Base-by-base conservation (phyloP, 2,888 invertebrate genomes). In the Theristus sp. region DNA sequence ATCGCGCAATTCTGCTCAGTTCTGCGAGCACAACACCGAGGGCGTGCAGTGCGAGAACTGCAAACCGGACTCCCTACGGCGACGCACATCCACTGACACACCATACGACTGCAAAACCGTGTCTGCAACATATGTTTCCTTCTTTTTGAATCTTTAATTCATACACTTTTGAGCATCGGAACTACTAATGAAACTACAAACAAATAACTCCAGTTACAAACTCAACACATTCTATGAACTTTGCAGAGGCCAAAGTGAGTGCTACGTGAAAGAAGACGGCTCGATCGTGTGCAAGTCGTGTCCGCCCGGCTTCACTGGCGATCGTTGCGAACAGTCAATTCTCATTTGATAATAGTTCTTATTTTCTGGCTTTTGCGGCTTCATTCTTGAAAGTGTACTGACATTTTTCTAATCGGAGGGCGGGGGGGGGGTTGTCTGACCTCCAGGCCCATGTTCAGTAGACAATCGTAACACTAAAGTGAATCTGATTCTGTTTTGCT, bases 171-270 rank as follows among this genome's bases (percentile, higher is more conserved):
- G 20, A 38, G 10, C 10, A 38, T 13, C 20, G 10, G 20, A 38
- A 38, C 20, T 38, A 13, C 38, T 38, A 38, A 20, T 38, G 20
- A 20, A 38, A 13, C 10, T 10, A n/a, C n/a, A n/a, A n/a, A n/a
- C n/a, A n/a, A n/a, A n/a, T n/a, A n/a, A n/a, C n/a, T n/a, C n/a
- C n/a, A n/a, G n/a, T n/a, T n/a, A n/a, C n/a, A n/a, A n/a, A n/a
- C n/a, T n/a, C n/a, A n/a, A n/a, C n/a, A n/a, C n/a, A n/a, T n/a
- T n/a, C n/a, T n/a, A 6, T 38, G 38, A 17, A 13, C 10, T 3
- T 10, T 54, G 3, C 84, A 75, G 91, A 89, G 75, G 76, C 77
- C 13, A 70, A 72, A 54, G 27, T 27, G 76, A 77, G 38, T 79
- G 79, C 67, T 73, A 69, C 67, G 68, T 78, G 61, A 78, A 76